Conservation (phyloP, 92 coral and sea anemone species). For the Virgularia gustaviana region DNA sequence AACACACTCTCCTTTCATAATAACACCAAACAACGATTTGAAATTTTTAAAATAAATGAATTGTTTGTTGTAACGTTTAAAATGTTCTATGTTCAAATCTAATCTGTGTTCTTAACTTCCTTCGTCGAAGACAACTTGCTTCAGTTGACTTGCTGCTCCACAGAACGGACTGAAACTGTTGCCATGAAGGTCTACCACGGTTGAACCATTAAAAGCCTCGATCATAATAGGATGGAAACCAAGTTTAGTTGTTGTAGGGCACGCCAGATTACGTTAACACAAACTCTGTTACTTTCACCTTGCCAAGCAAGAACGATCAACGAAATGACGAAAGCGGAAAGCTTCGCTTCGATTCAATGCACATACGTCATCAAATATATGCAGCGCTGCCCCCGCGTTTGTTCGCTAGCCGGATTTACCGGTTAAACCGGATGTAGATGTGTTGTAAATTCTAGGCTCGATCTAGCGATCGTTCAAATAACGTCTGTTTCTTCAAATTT, state of each 20-base stretch:
- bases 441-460: too few relatives aligned
- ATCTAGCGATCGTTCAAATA: too few relatives aligned
- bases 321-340: too few relatives aligned
- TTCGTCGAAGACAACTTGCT: constrained; percentile 81
- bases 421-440: background rate
- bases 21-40: constrained; percentile 9
- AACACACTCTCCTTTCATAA: constrained; percentile 20
- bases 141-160: constrained; percentile 65
- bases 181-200: constrained; percentile 44
- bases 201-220: constrained; percentile 32
- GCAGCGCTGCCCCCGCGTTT: background rate
- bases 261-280: background rate
- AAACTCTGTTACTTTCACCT: background rate
- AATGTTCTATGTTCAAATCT: background rate
- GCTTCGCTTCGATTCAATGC: background rate
- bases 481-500: too few relatives aligned
- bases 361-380: background rate
- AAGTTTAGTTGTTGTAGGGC: constrained; percentile 7
- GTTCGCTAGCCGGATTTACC: too few relatives aligned
- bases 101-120: constrained; percentile 63
- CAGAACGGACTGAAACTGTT: constrained; percentile 20
- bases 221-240: constrained; percentile 36
- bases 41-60: background rate
- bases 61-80: background rate
- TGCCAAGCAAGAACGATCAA: too few relatives aligned